A percentile compares a stretch with the other conserved stretches of the same genome.
These are phyloP conservation scores for Myotis myotis DNA, from an alignment of 2,797 vertebrate species.

Conservation along the genomic window DNA sequence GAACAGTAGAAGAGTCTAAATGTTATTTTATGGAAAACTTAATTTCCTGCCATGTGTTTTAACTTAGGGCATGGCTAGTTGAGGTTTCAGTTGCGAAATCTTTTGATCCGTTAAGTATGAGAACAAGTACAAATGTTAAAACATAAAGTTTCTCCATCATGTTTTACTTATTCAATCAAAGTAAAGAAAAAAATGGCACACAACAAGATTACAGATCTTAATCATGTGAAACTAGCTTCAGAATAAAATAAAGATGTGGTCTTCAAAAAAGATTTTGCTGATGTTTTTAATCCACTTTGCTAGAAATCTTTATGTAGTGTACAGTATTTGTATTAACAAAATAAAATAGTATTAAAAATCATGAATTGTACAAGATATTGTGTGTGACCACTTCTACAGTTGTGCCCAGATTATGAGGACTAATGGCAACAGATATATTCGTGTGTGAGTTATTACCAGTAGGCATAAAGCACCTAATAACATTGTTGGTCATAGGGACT, in stretches of 20 bases:
- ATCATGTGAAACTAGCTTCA: background rate
- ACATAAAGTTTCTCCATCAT: background rate
- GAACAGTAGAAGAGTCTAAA: conserved; percentile 77
- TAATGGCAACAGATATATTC: no score
- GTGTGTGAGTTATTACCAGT: background rate
- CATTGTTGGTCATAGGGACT: background rate
- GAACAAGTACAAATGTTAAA: conserved; percentile 66
- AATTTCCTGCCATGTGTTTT: conserved; percentile 84
- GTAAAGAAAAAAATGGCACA: background rate
- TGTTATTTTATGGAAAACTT: conserved; percentile 81
- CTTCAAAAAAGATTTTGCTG: background rate
- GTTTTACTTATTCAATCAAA: conserved; percentile 44
- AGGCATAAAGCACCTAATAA: background rate
- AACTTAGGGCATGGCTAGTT: conserved; percentile 73
- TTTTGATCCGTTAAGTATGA: conserved; percentile 76
- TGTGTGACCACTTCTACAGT: background rate
- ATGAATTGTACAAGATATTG: background rate
- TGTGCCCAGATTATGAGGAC: background rate
- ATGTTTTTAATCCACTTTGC: background rate
- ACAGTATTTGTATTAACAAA: background rate
- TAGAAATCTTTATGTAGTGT: background rate
- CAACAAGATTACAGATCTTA: background rate
- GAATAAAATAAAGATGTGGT: background rate
- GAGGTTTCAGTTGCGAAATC: conserved; percentile 67
- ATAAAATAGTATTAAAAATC: background rate